Evolutionary conservation across 1,140 invertebrate species (phyloP), one percentile per base, ranked within the genome.

Genomic region (Thaumatotibia leucotreta): DNA sequence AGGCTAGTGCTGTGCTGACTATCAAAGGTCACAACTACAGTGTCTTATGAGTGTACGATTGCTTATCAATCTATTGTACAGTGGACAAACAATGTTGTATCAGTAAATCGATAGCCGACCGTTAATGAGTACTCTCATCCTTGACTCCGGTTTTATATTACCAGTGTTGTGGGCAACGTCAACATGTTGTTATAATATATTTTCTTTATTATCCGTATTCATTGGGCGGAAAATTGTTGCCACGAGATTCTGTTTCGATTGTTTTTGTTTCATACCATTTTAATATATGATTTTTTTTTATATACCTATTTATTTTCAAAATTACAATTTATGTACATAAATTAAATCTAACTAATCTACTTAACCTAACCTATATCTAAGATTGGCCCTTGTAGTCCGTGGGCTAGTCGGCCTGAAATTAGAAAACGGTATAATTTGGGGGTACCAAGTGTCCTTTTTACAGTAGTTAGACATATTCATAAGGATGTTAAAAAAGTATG

Each of bases 31-130:
- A 39, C 14, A 32, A 5, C 1, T 3, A 9, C 5, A 35, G 22
- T 33, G 61, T 61, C 39, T 68, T 74, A 68, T 66, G 64, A 63
- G 61, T 58, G 62, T 63, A 66, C 63, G 32, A 14, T 61, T 68
- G 68, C 68, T 68, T 73, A 72, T 72, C 58, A 70, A 64, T 54
- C 65, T 73, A 72, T 70, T 63, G 61, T 74, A 75, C 75, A 62
- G 66, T 69, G 73, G 73, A 67, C 76, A 79, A 84, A 80, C 76
- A 82, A 80, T 75, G 73, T 70, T 69, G 68, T 79, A 75, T 75
- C 70, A 68, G 70, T 63, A 66, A 72, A 78, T 72, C 64, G 70
- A 76, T 80, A 75, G 66, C 61, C 17, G 65, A 58, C 52, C 31
- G 54, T 50, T 72, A 75, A 75, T 71, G 61, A 70, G 66, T 64